Base-by-base conservation (phyloP, 2,113 vertebrate genomes). In the Cavia porcellus region DNA sequence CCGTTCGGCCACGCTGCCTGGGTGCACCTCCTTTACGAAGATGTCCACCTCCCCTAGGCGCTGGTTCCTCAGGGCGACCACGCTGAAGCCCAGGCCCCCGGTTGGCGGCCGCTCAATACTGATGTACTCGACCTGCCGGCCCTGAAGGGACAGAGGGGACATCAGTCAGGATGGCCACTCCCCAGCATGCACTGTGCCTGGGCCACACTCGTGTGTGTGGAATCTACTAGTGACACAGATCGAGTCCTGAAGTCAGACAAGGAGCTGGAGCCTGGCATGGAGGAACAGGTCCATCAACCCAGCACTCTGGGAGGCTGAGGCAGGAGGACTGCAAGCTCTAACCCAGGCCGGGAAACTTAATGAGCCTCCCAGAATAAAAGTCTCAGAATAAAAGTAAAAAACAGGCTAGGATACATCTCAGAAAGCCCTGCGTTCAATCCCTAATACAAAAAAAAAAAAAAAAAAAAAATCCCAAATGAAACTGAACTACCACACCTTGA, bases 21-120 rank as follows among this genome's bases (percentile, higher is more conserved):
- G 99, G 97, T 99, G 99, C 75, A 99, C 98, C 95, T 99, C 99
- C 96, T 99, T 99, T 97, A 99, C 98, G 70, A 99, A 99, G 93
- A 99, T 99, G 7, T 99, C 99, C 52, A 98, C 98, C 90, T 99
- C 98, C 97, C 98, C 99, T 92, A 98, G 92, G 70, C 96, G 99
- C 82, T 98, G 98, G 35, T 99, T 99, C 95, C 98, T 99, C 72
- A 99, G 98, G 30, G 99, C 99, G 66, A 99, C 98, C 96, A 99
- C 99, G 35, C 99, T 99, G 98, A 99, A 99, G 81, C 99, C 99
- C 57, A 99, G 99, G 38, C 99, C 99, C 86, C 99, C 99, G 35
- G 99, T 96, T 42, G 97, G 97, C n/a, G 99, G 99, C 50, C 99
- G 99, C 52, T 99, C 98, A 94, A 99, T 99, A 38, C 97, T 98